Evolutionary conservation across 2,113 vertebrate species (phyloP), one percentile per base, ranked within the genome.

Genomic region (Oryzias javanicus): DNA sequence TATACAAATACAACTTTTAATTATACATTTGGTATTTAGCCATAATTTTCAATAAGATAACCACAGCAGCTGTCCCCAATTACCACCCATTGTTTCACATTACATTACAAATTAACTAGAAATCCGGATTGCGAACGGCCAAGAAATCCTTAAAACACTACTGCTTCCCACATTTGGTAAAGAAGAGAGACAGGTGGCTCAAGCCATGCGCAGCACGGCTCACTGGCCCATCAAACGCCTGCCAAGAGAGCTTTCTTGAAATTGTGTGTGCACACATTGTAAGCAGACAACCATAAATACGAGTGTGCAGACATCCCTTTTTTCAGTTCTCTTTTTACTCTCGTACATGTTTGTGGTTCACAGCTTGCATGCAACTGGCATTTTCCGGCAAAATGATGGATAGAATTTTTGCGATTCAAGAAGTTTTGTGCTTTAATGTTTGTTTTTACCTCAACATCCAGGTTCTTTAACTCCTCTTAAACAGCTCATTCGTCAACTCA

Each of bases 221-320:
- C 81, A 66, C 62, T 77, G 72, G 62, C 62, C 74, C 61, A 76
- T 79, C 67, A 71, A 68, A 84, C 51, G 56, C 57, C 70, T 73
- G 71, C 71, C 73, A 72, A 75, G 60, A 76, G 52, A 83, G 55
- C 69, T 54, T 75, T 64, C 68, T 65, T 51, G 50, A 77, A 80
- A 76, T 79, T 29, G 12, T 67, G 61, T 60, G 53, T 51, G 40
- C 74, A 12, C 71, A 80, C 70, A 77, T 55, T 71, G 67, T 49
- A 6, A 67, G 52, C 55, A 74, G 64, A 74, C 49, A 46, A 62
- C 53, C 27, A 75, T 63, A 60, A 70, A 73, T 16, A 64, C 62
- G 60, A n/a, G 4, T 50, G n/a, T 60, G 24, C 58, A 53, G 46
- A 55, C 19, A 40, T 70, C 49, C 35, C 27, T 17, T 49, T 24